Percentiles rank a stretch among this genome's conserved stretches.
phyloP scores from a whole-genome alignment of 2,888 invertebrate species.

The Criorhina ranunculi region DNA sequence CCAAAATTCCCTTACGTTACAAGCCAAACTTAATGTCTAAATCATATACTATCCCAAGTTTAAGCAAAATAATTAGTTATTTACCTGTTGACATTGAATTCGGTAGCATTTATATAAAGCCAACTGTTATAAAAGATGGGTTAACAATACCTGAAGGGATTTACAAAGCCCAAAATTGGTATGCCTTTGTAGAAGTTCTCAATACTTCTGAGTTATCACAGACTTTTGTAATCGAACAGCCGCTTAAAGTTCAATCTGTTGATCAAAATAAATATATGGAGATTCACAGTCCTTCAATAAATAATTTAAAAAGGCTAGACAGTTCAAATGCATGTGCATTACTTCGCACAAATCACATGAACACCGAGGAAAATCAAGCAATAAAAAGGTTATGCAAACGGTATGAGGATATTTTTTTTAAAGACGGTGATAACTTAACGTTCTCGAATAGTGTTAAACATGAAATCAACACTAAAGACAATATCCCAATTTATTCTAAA shows the following conservation, averaged over 20 bases:
- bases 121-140: neutral
- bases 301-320: neutral
- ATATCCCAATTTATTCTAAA: constrained; percentile 20
- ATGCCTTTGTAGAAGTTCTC: constrained; percentile 24
- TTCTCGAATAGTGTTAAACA: constrained; percentile 23
- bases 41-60: constrained; percentile 24
- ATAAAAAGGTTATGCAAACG: neutral
- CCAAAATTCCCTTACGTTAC: constrained; percentile 16
- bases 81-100: constrained; percentile 20
- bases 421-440: constrained; percentile 1
- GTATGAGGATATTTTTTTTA: constrained; percentile 28
- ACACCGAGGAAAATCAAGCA: neutral
- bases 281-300: constrained; percentile 10
- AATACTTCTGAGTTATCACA: constrained; percentile 28
- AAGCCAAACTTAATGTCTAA: no score
- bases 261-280: constrained; percentile 1
- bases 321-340: neutral
- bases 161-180: constrained; percentile 27
- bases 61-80: constrained; percentile 1
- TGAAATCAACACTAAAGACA: neutral
- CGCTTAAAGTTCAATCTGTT: constrained; percentile 3
- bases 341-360: neutral
- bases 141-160: constrained; percentile 33
- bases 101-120: constrained; percentile 13
- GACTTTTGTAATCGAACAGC: constrained; percentile 29